phyloP scores from a whole-genome alignment of 92 coral and sea anemone genomes.

The Siderastrea siderea region DNA sequence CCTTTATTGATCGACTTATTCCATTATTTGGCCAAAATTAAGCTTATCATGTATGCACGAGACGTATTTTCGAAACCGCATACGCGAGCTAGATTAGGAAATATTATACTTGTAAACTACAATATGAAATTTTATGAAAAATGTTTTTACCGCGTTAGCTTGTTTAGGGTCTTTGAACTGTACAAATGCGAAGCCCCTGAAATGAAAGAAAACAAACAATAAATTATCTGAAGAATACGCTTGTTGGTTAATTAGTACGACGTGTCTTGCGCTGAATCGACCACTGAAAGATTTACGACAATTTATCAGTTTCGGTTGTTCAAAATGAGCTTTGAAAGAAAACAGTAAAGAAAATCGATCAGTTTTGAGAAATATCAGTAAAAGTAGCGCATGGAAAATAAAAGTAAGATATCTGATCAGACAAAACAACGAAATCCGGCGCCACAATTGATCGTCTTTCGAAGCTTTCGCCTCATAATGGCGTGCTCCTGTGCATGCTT shows the following conservation, averaged over 20 bases:
- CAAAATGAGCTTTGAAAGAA: neutral
- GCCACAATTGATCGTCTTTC: neutral
- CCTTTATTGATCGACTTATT: neutral
- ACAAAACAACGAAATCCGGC: slow-evolving; percentile 42
- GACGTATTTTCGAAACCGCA: neutral
- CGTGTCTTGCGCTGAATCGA: slow-evolving; percentile 12
- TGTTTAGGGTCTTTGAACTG: slow-evolving; percentile 87
- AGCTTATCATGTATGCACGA: neutral
- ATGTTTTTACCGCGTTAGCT: slow-evolving; percentile 32
- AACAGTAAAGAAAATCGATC: neutral
- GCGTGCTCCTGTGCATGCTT: slow-evolving; percentile 21
- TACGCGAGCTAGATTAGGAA: neutral
- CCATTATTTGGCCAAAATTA: slow-evolving; percentile 13
- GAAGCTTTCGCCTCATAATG: neutral
- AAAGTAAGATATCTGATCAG: slow-evolving; percentile 28
- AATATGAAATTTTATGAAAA: neutral
- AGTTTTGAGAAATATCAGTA: slow-evolving; percentile 26
- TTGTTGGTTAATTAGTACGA: slow-evolving; percentile 28
- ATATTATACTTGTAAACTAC: neutral
- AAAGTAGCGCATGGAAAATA: slow-evolving; percentile 5
- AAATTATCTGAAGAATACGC: slow-evolving; percentile 27
- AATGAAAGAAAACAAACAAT: slow-evolving; percentile 65
- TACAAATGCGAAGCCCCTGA: slow-evolving; percentile 97
- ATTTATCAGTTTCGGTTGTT: slow-evolving; percentile 8
- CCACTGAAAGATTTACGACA: neutral